Conservation (phyloP, 2,888 invertebrate genomes). For the Thereva nobilitata region DNA sequence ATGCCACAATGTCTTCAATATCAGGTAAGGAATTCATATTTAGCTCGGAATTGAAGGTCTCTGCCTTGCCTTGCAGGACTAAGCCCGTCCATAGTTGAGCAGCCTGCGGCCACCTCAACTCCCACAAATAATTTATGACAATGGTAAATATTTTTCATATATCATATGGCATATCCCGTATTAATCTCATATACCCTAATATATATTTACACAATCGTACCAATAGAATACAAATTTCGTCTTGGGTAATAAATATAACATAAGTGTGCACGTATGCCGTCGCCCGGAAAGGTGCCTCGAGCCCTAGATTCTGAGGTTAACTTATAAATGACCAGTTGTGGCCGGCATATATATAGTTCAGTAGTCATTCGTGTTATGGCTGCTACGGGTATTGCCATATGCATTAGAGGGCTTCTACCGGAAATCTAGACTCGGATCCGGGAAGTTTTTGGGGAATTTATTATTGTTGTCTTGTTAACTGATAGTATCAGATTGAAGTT, state of each 20-base stretch:
- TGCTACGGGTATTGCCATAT: constrained; percentile 26
- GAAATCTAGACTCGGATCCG: too few species aligned
- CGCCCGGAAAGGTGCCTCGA: constrained; percentile 14
- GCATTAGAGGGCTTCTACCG: neutral
- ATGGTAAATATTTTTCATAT: constrained; percentile 43
- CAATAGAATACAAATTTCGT: constrained; percentile 43
- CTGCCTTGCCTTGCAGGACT: too few species aligned
- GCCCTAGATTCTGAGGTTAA: constrained; percentile 7
- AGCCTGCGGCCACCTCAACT: too few species aligned
- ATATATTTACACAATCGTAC: constrained; percentile 40
- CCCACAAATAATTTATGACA: constrained; percentile 41
- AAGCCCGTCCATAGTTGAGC: too few species aligned
- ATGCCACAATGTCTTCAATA: too few species aligned
- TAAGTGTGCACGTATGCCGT: constrained; percentile 25
- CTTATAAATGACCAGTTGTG: constrained; percentile 29
- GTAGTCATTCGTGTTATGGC: constrained; percentile 26
- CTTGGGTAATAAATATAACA: constrained; percentile 29
- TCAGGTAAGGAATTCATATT: too few species aligned
- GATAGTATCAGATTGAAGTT: too few species aligned
- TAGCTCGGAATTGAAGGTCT: too few species aligned
- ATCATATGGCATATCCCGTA: constrained; percentile 41
- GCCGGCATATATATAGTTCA: constrained; percentile 11
- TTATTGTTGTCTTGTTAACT: too few species aligned
- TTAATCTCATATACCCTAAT: constrained; percentile 39
- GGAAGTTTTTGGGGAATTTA: too few species aligned